Percentiles rank a stretch among this genome's conserved stretches.
These are phyloP conservation scores for Strigops habroptila DNA, from an alignment of 2,113 vertebrate genomes.

Conservation along the genomic window DNA sequence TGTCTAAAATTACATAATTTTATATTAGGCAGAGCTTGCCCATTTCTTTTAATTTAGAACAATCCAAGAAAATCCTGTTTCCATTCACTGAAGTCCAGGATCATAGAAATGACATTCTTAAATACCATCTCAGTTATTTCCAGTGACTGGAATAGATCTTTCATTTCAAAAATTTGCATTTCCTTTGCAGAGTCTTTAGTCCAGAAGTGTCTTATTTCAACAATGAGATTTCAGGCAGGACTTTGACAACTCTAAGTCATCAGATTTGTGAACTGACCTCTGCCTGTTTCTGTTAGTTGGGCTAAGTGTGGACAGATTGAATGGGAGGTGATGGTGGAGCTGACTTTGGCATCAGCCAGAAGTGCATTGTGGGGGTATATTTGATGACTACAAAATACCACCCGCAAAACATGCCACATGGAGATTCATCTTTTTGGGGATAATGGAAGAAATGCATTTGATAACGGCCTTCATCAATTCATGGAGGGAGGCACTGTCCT, in stretches of 20 bases:
- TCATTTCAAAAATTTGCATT: not conserved
- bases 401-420: not conserved
- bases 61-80: not conserved
- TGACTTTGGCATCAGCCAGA: not conserved
- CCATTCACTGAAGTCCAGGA: not conserved
- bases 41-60: not conserved
- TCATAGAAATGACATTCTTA: not conserved
- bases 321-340: not conserved
- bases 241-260: not conserved
- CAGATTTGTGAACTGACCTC: not conserved
- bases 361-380: not conserved
- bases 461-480: accelerated
- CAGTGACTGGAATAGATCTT: not conserved
- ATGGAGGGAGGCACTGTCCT: not conserved
- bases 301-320: not conserved
- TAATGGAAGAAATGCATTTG: not conserved
- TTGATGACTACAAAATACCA: not conserved
- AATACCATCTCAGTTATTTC: not conserved
- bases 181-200: not conserved
- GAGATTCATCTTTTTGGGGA: not conserved
- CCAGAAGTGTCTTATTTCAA: not conserved
- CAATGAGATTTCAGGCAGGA: not conserved
- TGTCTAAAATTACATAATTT: not conserved
- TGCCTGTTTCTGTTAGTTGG: not conserved
- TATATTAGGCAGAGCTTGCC: not conserved